These are phyloP conservation scores for Ceyx margarethae DNA, from an alignment of 2,113 vertebrate genomes.

Conservation along the genomic window DNA sequence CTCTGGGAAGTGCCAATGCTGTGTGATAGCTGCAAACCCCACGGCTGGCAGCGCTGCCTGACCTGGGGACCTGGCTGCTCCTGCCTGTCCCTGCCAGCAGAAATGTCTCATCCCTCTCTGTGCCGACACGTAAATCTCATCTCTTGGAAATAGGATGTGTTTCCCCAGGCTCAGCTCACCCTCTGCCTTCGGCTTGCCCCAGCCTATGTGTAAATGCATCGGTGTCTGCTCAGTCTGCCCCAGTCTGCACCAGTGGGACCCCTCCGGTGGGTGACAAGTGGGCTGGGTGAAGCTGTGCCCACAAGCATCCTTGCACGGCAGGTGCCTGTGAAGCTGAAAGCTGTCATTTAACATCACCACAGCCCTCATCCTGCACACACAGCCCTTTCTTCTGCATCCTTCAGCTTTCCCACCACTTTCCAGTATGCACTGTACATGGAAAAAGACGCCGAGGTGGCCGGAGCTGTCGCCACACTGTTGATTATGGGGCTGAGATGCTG, in stretches of 20 bases:
- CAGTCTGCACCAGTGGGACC: rapidly evolving
- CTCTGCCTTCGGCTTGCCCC: rapidly evolving
- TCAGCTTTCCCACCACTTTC: not conserved
- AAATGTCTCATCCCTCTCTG: rapidly evolving
- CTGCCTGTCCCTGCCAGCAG: not conserved
- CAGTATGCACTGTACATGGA: rapidly evolving
- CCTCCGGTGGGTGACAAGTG: not conserved
- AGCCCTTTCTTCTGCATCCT: not conserved
- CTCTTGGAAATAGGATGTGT: rapidly evolving
- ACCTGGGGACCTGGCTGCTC: not conserved
- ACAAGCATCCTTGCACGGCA: rapidly evolving
- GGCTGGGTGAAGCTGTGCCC: not conserved
- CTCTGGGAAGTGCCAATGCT: rapidly evolving
- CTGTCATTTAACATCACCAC: not conserved
- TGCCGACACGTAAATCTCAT: not conserved
- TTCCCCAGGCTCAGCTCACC: not conserved
- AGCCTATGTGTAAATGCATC: not conserved
- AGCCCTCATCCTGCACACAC: not conserved
- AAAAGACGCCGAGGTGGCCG: not conserved
- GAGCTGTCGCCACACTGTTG: rapidly evolving
- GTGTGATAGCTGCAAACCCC: rapidly evolving
- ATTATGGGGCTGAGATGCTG: not conserved
- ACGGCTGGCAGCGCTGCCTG: rapidly evolving
- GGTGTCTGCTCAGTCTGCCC: not conserved
- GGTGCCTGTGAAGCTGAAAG: not conserved